Base-by-base conservation (phyloP, 2,888 invertebrate species). In the Tetanocera ferruginea region DNA sequence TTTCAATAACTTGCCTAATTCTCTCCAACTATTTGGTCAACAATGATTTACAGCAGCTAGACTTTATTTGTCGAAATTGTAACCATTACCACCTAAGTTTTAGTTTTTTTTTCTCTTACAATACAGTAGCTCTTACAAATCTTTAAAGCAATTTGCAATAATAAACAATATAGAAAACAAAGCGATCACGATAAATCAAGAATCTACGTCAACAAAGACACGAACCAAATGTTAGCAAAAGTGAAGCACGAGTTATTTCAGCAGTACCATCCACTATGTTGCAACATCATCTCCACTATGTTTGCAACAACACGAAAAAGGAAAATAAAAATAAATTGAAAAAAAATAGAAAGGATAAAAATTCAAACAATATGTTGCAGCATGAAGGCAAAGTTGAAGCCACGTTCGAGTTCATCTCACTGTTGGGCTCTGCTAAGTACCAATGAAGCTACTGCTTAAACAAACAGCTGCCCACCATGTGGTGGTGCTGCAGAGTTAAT, bases 121-220 rank as follows among this genome's bases (percentile, higher is more conserved):
- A 49, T 37, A 49, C 74, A 52, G 74, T 66, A 64, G 64, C 57
- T 14, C 51, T 11, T 57, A 19, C 23, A 49, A 73, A 73, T 43
- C n/a, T 23, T 62, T 31, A 11, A 31, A 52, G 25, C 66, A 75
- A 75, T 75, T 75, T 75, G 74, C 74, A 75, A 75, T 75, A 64
- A 75, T 75, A 75, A 75, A 75, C 74, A n/a, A 25, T 49, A 66
- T 51, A 28, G 74, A 75, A 75, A 64, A 75, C 62, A 62, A 75
- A 52, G 52, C 28, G 84, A 86, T 85, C 86, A 85, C 86, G 86
- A 85, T 86, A 85, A 85, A 85, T 86, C 86, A 85, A 69, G 73
- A 78, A 83, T 69, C 79, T 78, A 76, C 83, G 81, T 67, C 84
- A 83, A 79, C 80, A 81, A 71, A 78, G 82, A 77, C 76, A 80